phyloP scores from a whole-genome alignment of 2,888 invertebrate species.

The Masnerella sp. region DNA sequence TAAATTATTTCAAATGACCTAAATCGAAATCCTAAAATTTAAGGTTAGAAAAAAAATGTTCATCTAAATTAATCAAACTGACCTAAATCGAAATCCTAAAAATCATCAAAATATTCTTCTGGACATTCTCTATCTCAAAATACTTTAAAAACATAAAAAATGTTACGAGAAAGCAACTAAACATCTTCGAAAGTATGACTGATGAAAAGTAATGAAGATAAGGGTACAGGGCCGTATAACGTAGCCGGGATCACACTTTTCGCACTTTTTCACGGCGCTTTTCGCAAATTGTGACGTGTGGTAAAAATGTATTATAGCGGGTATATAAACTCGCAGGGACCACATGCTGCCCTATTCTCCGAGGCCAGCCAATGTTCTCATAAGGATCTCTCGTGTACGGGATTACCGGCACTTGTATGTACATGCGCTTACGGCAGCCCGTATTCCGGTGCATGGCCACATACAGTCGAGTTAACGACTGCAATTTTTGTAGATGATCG shows the following conservation, averaged over 20 bases:
- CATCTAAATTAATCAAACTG: too few relatives aligned
- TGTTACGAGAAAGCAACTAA: too few relatives aligned
- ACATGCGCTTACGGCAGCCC: constrained; percentile 30
- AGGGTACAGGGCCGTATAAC: constrained; percentile 8
- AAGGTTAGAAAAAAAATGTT: too few relatives aligned
- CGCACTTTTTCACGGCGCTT: constrained; percentile 28
- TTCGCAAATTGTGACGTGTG: constrained; percentile 50
- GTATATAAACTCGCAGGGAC: constrained; percentile 39
- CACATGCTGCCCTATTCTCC: constrained; percentile 51
- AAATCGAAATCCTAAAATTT: too few relatives aligned
- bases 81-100: too few relatives aligned
- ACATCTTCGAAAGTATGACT: constrained; percentile 5
- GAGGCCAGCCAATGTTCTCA: constrained; percentile 35
- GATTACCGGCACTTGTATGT: constrained; percentile 53
- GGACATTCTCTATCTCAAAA: too few relatives aligned
- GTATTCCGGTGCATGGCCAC: constrained; percentile 23
- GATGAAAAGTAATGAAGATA: constrained; percentile 46
- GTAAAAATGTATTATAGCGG: constrained; percentile 47
- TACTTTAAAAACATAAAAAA: too few relatives aligned
- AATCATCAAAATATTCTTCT: too few relatives aligned
- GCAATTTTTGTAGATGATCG: constrained; percentile 42
- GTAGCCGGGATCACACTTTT: constrained; percentile 31
- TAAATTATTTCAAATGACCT: too few relatives aligned
- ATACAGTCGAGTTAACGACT: constrained; percentile 29
- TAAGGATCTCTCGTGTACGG: constrained; percentile 54